phyloP scores from a whole-genome alignment of 2,113 vertebrate genomes.

The Thermophis baileyi region DNA sequence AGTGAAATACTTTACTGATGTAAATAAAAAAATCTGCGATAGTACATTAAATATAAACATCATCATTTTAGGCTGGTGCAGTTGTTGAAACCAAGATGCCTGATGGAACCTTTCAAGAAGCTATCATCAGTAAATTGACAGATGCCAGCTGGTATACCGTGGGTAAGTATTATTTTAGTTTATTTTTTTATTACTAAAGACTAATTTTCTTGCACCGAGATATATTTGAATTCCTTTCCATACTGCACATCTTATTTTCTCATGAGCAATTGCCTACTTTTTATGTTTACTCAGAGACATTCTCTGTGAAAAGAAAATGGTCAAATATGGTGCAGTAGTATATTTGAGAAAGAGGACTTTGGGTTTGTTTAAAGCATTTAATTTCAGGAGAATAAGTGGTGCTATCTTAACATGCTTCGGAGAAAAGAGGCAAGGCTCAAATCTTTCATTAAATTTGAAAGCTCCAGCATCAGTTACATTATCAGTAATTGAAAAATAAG shows the following conservation, averaged over 20 bases:
- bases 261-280: not conserved
- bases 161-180: slow-evolving; percentile 74
- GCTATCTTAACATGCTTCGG: not conserved
- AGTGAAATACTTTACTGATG: not conserved
- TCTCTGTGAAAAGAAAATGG: not conserved
- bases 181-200: not conserved
- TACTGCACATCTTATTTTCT: not conserved
- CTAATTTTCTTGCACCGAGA: not conserved
- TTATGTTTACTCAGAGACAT: not conserved
- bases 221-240: not conserved
- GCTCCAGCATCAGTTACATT: not conserved
- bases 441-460: not conserved
- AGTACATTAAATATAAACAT: slow-evolving; percentile 5
- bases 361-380: not conserved
- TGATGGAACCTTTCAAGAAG: slow-evolving; percentile 88
- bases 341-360: not conserved
- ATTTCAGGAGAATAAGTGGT: not conserved
- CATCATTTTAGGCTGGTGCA: slow-evolving; percentile 85
- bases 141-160: slow-evolving; percentile 99
- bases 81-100: slow-evolving; percentile 92
- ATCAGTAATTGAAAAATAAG: not conserved
- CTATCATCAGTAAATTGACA: slow-evolving; percentile 91
- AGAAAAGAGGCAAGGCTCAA: not conserved
- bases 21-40: not conserved
- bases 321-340: not conserved